Percentiles rank a stretch among this genome's conserved stretches.
Evolutionary conservation across 2,113 vertebrate genomes (phyloP).

Genomic region (Daboia siamensis): DNA sequence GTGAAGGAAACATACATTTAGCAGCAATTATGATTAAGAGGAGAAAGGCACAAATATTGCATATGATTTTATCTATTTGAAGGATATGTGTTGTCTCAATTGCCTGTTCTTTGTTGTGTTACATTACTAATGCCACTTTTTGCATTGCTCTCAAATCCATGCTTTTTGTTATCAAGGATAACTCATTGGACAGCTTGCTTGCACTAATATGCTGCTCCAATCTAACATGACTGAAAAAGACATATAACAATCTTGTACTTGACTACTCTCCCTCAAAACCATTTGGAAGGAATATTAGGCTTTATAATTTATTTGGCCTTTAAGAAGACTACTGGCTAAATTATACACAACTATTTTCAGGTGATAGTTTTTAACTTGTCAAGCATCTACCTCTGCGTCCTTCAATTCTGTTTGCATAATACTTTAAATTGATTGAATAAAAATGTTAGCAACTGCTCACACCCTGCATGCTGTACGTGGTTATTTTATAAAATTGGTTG

Average conservation of each 20-base stretch:
- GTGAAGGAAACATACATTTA: conserved; percentile 7
- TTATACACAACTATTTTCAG: background rate
- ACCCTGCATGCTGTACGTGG: background rate
- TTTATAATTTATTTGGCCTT: background rate
- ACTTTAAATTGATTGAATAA: background rate
- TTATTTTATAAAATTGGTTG: background rate
- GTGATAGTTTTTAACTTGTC: background rate
- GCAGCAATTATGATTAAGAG: conserved; percentile 15
- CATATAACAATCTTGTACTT: background rate
- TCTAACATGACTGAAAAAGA: background rate
- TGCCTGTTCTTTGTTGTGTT: background rate
- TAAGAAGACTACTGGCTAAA: background rate
- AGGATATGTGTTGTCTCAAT: background rate
- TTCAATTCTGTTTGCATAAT: background rate
- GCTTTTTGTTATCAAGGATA: background rate
- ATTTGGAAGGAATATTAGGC: background rate
- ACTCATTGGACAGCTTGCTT: background rate
- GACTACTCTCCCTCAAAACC: background rate
- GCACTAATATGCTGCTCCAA: background rate
- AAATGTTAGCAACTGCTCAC: background rate
- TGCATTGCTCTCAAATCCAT: background rate
- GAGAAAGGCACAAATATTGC: background rate
- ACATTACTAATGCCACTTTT: background rate
- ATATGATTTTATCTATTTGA: background rate
- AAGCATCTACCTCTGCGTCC: background rate